phyloP scores from a whole-genome alignment of 2,888 invertebrate species.

The Reticulitermes lucifugus region DNA sequence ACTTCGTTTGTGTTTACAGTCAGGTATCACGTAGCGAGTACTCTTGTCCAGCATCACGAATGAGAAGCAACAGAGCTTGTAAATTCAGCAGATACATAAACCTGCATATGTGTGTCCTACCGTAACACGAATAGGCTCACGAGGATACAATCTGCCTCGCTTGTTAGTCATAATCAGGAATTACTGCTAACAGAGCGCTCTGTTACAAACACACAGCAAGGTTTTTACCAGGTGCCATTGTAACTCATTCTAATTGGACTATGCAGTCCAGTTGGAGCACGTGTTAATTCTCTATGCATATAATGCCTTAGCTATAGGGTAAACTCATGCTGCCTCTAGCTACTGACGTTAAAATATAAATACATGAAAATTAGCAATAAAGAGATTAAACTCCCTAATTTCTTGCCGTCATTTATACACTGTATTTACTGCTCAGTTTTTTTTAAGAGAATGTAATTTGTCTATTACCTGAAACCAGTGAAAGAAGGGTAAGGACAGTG shows the following conservation, averaged over 20 bases:
- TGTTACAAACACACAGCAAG: not conserved
- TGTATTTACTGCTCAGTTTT: too few species aligned
- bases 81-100: not conserved
- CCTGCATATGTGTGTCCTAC: not conserved
- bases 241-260: not conserved
- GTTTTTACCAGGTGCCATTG: not conserved
- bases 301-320: not conserved
- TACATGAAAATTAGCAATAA: too few species aligned
- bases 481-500: too few species aligned
- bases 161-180: conserved; percentile 20
- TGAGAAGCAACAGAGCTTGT: not conserved
- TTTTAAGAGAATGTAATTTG: too few species aligned
- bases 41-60: not conserved
- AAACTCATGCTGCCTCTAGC: not conserved
- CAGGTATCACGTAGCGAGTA: not conserved
- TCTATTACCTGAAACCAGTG: too few species aligned
- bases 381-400: too few species aligned
- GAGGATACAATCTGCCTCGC: not conserved
- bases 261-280: not conserved
- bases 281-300: not conserved
- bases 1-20: not conserved
- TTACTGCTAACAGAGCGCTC: not conserved
- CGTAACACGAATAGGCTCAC: not conserved
- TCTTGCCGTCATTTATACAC: too few species aligned
- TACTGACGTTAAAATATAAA: too few species aligned